Evolutionary conservation across 1,140 invertebrate genomes (phyloP).

Genomic region (Goniozus legneri): DNA sequence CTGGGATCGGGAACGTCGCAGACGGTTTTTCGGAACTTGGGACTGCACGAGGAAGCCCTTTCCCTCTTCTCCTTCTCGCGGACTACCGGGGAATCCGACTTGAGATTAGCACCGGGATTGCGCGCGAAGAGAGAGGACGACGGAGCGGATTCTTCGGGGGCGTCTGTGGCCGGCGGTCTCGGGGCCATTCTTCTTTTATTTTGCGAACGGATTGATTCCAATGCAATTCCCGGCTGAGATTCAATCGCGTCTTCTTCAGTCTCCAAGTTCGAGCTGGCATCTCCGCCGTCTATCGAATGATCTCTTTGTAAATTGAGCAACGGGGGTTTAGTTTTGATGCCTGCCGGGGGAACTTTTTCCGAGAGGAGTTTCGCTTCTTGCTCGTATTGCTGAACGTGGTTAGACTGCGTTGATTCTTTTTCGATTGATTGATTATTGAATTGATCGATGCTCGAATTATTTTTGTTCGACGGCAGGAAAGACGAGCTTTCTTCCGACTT

Average conservation of each 20-base stretch:
- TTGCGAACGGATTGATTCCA: conserved; percentile 45
- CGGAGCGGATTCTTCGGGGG: conserved; percentile 48
- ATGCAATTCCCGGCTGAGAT: neutral
- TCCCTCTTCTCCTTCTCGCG: conserved; percentile 73
- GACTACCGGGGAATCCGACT: conserved; percentile 66
- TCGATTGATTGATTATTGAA: no score
- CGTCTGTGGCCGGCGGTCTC: conserved; percentile 57
- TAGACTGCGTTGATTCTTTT: no score
- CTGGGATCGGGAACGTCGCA: conserved; percentile 41
- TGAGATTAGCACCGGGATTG: conserved; percentile 57
- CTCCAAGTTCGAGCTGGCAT: neutral
- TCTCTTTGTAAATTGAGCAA: no score
- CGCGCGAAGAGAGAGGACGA: conserved; percentile 50
- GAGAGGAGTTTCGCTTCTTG: no score
- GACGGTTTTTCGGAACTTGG: conserved; percentile 57
- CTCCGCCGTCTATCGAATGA: neutral
- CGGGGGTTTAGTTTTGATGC: no score
- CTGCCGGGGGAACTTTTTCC: no score
- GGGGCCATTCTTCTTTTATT: conserved; percentile 62
- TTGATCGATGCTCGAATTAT: no score
- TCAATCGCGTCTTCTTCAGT: conserved; percentile 6
- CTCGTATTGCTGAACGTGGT: no score
- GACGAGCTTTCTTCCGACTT: no score
- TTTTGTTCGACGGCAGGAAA: no score
- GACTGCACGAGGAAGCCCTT: conserved; percentile 63